Evolutionary conservation across 2,113 vertebrate species (phyloP), one percentile per base, ranked within the genome.

Genomic region (Thryonomys swinderianus): DNA sequence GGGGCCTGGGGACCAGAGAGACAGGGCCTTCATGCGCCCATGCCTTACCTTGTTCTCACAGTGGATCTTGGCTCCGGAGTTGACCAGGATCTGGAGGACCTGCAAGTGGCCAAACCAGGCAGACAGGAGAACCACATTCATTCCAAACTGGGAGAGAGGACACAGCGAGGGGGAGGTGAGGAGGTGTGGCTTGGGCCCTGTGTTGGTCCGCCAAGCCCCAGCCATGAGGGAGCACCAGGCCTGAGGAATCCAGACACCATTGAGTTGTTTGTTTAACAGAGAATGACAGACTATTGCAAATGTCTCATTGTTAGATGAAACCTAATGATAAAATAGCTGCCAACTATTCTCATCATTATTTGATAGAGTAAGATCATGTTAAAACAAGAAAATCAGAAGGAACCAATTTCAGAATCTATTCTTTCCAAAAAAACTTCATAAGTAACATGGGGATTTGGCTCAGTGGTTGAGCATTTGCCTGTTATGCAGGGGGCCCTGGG

Each of bases 61-160:
- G 96, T 97, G 99, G 88, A 98, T 97, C 96, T 99, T 99, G 59
- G 99, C 99, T 85, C 99, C 99, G 3, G 98, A 98, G 23, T 98
- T 99, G 79, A 99, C 98, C 0, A 99, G 98, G 30, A 99, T 97
- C 98, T 99, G 99, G 71, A 99, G 97, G 94, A 99, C 90, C 3
- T 51, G 98, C 2, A 99, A 98, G 95, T 99, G 99, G 79, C 99
- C 99, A 2, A 99, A 99, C 99, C 99, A 99, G 81, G 99, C 98
- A 3, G 99, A 98, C 85, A 99, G 97, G 23, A 99, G 99, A 90
- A 99, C 97, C 0, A 99, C 98, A 0, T 98, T 99, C 99, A 99
- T 99, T 48, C 99, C 99, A 97, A 99, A 99, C 99, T 99, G 94
- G 93, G 20, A 84, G 94, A 95, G 95, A 93, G 92, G 86, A 92